These are phyloP conservation scores for Dipodomys ordii DNA, from an alignment of 2,113 vertebrate genomes.

Conservation along the genomic window DNA sequence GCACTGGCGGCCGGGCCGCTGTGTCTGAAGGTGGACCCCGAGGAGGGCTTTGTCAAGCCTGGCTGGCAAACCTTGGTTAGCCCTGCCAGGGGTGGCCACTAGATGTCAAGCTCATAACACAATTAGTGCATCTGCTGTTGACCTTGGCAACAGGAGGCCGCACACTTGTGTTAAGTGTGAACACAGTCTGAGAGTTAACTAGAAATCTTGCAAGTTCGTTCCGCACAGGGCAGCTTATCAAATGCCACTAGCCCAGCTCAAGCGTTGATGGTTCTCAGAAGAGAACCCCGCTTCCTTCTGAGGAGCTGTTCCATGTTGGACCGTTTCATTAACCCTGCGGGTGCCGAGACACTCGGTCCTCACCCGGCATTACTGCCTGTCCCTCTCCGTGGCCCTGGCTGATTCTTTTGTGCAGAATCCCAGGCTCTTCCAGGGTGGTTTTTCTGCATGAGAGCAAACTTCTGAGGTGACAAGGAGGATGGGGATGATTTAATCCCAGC, in stretches of 20 bases:
- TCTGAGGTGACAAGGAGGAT: background rate
- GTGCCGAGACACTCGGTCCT: conserved; percentile 39
- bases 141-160: conserved; percentile 92
- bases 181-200: conserved; percentile 87
- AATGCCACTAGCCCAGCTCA: conserved; percentile 78
- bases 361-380: background rate
- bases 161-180: conserved; percentile 91
- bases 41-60: conserved; percentile 92
- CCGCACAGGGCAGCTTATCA: conserved; percentile 79
- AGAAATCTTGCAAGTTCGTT: conserved; percentile 83
- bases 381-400: background rate
- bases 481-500: background rate
- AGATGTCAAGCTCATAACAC: conserved; percentile 96
- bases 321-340: conserved; percentile 85
- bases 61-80: conserved; percentile 96
- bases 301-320: conserved; percentile 71
- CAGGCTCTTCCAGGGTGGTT: background rate
- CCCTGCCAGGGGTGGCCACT: conserved; percentile 93
- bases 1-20: conserved; percentile 84
- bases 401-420: background rate
- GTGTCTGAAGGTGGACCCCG: conserved; percentile 89
- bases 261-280: conserved; percentile 82
- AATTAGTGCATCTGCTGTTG: conserved; percentile 95
- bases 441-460: background rate
- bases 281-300: conserved; percentile 74